Conservation (phyloP, 2,113 vertebrate species). For the Falcunculus frontatus region DNA sequence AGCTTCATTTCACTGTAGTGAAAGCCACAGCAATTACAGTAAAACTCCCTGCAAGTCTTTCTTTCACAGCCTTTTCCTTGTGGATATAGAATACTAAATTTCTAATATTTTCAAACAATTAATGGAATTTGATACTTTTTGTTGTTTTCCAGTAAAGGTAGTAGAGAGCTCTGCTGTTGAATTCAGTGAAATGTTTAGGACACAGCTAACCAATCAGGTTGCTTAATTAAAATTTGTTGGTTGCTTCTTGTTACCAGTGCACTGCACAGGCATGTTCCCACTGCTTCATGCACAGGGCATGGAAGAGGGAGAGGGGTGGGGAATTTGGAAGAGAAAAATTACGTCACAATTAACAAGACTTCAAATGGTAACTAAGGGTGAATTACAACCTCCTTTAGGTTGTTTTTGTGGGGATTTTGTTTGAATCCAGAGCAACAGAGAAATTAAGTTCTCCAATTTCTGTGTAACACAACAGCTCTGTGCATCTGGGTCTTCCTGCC, state of each 20-base stretch:
- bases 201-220: not conserved
- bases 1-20: not conserved
- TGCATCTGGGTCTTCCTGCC: not conserved
- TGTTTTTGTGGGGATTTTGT: not conserved
- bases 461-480: not conserved
- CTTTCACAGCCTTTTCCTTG: not conserved
- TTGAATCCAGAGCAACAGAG: not conserved
- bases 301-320: not conserved
- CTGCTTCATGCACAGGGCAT: not conserved
- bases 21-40: not conserved
- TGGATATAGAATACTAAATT: not conserved
- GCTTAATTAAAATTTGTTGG: not conserved
- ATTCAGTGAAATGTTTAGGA: not conserved
- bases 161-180: not conserved
- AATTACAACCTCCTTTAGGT: not conserved
- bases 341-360: not conserved
- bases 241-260: not conserved
- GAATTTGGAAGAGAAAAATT: not conserved
- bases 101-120: not conserved
- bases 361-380: not conserved
- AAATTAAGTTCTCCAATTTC: not conserved
- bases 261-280: not conserved
- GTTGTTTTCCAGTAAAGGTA: not conserved
- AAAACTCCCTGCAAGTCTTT: not conserved
- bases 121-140: not conserved